Evolutionary conservation across 1,140 invertebrate genomes (phyloP).

Genomic region (Pseudomyrmex concolor): DNA sequence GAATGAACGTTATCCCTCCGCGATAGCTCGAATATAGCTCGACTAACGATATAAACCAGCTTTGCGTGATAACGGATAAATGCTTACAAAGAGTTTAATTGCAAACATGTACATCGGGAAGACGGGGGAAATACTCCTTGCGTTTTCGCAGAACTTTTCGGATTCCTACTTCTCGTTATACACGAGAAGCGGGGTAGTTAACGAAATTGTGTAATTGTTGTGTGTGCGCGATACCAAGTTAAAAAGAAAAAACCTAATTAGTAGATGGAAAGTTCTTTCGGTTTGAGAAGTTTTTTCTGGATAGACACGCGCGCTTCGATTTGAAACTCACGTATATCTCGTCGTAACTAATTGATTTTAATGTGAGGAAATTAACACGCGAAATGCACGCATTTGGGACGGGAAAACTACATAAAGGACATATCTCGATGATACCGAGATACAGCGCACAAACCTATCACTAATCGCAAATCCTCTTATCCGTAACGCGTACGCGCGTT

Average conservation of each 20-base stretch:
- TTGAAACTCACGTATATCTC: too few relatives aligned
- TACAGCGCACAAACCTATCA: constrained; percentile 11
- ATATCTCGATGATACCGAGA: not conserved
- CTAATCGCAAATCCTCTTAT: constrained; percentile 57
- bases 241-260: not conserved
- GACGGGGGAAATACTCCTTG: not conserved
- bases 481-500: constrained; percentile 16
- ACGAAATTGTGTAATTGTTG: not conserved
- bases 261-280: not conserved
- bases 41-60: not conserved
- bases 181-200: not conserved
- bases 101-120: constrained; percentile 2
- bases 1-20: not conserved
- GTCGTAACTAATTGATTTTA: not conserved
- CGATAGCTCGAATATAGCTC: constrained; percentile 25
- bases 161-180: not conserved
- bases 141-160: constrained; percentile 3
- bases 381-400: not conserved
- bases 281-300: not conserved
- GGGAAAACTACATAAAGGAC: not conserved
- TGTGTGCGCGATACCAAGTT: not conserved
- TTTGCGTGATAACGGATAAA: constrained; percentile 50
- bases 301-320: too few relatives aligned
- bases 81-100: constrained; percentile 51
- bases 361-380: constrained; percentile 2